Evolutionary conservation across 2,113 vertebrate genomes (phyloP).

Genomic region (Hiodon tergisus): DNA sequence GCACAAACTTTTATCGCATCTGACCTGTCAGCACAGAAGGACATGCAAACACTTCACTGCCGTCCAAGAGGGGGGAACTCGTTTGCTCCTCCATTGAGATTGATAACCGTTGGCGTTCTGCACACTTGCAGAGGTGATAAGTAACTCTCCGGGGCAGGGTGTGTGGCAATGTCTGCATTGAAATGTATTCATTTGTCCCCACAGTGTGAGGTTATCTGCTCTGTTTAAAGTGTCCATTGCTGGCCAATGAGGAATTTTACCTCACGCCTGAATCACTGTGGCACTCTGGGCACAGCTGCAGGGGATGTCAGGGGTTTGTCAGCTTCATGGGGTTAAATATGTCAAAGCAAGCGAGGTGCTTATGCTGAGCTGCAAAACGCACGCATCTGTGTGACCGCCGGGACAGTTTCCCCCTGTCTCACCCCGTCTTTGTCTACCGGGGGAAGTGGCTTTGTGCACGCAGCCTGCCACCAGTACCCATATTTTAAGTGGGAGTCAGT

Average conservation of each 20-base stretch:
- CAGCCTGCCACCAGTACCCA: neutral
- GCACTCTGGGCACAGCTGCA: neutral
- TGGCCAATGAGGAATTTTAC: neutral
- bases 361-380: neutral
- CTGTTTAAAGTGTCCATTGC: neutral
- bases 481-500: conserved; percentile 64
- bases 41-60: conserved; percentile 67
- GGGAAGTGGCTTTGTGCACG: neutral
- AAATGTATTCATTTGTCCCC: neutral
- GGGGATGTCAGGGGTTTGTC: neutral
- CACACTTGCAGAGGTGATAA: conserved; percentile 10
- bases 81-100: conserved; percentile 15
- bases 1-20: conserved; percentile 62
- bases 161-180: neutral
- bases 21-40: conserved; percentile 72
- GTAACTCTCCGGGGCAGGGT: neutral
- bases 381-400: neutral
- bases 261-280: neutral
- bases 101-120: conserved; percentile 11
- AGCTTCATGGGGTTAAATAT: neutral
- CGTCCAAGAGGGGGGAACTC: conserved; percentile 52
- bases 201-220: neutral
- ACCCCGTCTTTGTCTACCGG: conserved; percentile 1
- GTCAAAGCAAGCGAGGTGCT: neutral
- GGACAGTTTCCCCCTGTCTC: conserved; percentile 3